These are phyloP conservation scores for Eremobia ochroleuca DNA, from an alignment of 2,888 invertebrate species.

Conservation along the genomic window DNA sequence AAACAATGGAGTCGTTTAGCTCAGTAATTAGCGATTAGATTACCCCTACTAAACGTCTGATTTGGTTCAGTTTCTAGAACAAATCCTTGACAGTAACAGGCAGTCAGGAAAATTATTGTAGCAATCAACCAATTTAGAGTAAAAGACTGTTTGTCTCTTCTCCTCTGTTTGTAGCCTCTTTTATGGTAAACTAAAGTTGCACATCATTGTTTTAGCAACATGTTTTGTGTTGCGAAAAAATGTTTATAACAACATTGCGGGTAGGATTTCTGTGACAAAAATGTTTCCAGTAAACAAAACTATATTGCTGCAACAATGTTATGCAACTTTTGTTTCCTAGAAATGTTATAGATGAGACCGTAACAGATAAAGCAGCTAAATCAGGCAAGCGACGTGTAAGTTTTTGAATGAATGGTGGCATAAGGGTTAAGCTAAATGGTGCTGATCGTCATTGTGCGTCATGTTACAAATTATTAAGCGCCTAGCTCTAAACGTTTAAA, in stretches of 20 bases:
- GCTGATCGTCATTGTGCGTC: not conserved
- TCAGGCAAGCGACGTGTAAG: not conserved
- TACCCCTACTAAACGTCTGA: constrained; percentile 49
- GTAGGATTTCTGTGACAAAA: not conserved
- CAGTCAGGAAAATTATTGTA: not conserved
- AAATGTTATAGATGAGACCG: not conserved
- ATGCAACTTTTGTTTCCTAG: not conserved
- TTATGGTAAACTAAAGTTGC: not conserved
- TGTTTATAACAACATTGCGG: not conserved
- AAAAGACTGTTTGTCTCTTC: too few species aligned
- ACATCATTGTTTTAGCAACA: not conserved
- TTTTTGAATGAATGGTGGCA: not conserved
- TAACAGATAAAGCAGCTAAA: not conserved
- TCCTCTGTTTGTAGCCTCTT: too few species aligned
- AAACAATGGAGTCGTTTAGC: constrained; percentile 64
- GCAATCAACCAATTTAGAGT: not conserved
- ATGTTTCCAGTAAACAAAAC: not conserved
- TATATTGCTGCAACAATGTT: not conserved
- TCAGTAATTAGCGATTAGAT: constrained; percentile 63
- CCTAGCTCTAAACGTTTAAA: too few species aligned
- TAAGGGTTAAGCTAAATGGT: too few species aligned
- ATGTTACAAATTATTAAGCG: too few species aligned
- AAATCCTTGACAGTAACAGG: not conserved
- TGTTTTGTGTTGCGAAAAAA: not conserved
- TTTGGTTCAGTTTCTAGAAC: not conserved